These are phyloP conservation scores for Machimus rusticus DNA, from an alignment of 2,888 invertebrate species.

Conservation along the genomic window DNA sequence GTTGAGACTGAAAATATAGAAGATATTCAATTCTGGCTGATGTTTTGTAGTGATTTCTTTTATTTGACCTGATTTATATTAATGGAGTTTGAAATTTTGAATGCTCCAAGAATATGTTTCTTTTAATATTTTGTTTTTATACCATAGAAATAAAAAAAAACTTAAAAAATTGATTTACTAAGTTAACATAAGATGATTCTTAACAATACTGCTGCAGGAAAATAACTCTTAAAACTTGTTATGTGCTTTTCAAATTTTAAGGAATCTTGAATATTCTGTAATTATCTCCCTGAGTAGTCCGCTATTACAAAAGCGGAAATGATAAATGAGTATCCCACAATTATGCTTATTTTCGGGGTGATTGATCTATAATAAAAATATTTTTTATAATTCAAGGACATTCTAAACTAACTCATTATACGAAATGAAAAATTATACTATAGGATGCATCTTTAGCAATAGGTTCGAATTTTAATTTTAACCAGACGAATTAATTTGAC, in stretches of 20 bases:
- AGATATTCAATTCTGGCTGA: neutral
- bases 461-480: neutral
- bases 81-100: neutral
- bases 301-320: too few species aligned
- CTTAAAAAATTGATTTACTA: neutral
- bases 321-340: too few species aligned
- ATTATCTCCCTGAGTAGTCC: too few species aligned
- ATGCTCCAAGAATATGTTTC: neutral
- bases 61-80: neutral
- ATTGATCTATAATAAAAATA: too few species aligned
- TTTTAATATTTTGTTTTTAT: too few species aligned
- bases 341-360: too few species aligned
- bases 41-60: neutral
- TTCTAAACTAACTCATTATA: neutral
- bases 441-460: neutral
- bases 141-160: neutral
- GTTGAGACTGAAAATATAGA: neutral
- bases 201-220: too few species aligned
- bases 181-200: too few species aligned
- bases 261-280: too few species aligned
- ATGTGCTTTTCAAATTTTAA: too few species aligned
- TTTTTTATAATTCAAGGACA: too few species aligned
- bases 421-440: neutral
- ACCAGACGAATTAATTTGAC: neutral
- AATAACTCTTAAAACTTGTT: too few species aligned